phyloP scores from a whole-genome alignment of 2,888 invertebrate species.

The Augochlorella aurata region DNA sequence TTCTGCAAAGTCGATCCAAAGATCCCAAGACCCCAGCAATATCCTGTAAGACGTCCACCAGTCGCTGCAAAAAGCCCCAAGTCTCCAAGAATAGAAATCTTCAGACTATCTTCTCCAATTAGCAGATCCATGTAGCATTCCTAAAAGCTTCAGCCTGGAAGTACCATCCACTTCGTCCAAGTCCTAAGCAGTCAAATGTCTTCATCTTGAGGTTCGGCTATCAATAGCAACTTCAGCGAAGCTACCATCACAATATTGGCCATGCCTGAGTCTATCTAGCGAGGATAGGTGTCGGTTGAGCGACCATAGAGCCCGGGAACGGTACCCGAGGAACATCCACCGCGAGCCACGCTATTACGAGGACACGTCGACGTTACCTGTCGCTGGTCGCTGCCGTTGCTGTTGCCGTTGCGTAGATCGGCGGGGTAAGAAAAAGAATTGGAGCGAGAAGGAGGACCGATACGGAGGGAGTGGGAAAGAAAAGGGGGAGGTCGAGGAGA shows the following conservation, averaged over 20 bases:
- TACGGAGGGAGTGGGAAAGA: constrained; percentile 9
- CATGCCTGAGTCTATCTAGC: not conserved
- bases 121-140: no score
- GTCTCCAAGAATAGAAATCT: no score
- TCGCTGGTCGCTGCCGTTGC: constrained; percentile 73
- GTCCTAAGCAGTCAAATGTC: not conserved
- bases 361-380: constrained; percentile 73
- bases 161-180: not conserved
- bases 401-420: constrained; percentile 68
- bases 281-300: not conserved
- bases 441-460: constrained; percentile 29
- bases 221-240: not conserved
- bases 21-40: no score
- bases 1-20: no score
- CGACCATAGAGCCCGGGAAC: not conserved
- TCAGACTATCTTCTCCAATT: no score
- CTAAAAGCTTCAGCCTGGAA: not conserved
- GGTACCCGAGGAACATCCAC: constrained; percentile 43
- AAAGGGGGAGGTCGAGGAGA: constrained; percentile 37
- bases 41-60: no score
- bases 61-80: no score
- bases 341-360: constrained; percentile 66
- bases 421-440: constrained; percentile 45
- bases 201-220: not conserved
- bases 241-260: not conserved